phyloP scores from a whole-genome alignment of 2,113 vertebrate species.

The Cryptotis parvus region DNA sequence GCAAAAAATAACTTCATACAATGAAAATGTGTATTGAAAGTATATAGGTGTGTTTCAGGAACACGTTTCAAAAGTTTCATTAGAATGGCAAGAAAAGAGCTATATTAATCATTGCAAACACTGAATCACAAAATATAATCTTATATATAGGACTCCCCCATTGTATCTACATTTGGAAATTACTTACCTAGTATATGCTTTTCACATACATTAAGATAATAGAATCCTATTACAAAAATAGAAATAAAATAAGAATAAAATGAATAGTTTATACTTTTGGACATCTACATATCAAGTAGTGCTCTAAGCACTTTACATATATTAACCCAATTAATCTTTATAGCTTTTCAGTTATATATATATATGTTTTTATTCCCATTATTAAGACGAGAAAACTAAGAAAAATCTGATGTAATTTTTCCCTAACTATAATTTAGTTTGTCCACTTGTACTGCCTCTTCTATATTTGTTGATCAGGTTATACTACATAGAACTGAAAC shows the following conservation, averaged over 20 bases:
- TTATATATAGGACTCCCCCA: not conserved
- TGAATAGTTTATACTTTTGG: too few relatives aligned
- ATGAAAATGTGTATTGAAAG: not conserved
- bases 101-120: not conserved
- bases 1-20: not conserved
- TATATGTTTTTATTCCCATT: not conserved
- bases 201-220: not conserved
- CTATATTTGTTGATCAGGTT: not conserved
- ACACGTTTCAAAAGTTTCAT: conserved; percentile 2
- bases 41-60: not conserved
- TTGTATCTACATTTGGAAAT: not conserved
- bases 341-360: not conserved
- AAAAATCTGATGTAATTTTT: not conserved
- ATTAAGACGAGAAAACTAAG: not conserved
- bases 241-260: not conserved
- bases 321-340: not conserved
- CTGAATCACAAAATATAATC: not conserved
- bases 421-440: not conserved
- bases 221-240: not conserved
- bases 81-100: not conserved
- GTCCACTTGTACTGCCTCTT: too few relatives aligned
- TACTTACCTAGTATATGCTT: not conserved
- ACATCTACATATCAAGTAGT: not conserved
- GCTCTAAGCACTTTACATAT: not conserved
- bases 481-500: not conserved